These are phyloP conservation scores for Eristalis arbustorum DNA, from an alignment of 2,888 invertebrate genomes.

Conservation along the genomic window DNA sequence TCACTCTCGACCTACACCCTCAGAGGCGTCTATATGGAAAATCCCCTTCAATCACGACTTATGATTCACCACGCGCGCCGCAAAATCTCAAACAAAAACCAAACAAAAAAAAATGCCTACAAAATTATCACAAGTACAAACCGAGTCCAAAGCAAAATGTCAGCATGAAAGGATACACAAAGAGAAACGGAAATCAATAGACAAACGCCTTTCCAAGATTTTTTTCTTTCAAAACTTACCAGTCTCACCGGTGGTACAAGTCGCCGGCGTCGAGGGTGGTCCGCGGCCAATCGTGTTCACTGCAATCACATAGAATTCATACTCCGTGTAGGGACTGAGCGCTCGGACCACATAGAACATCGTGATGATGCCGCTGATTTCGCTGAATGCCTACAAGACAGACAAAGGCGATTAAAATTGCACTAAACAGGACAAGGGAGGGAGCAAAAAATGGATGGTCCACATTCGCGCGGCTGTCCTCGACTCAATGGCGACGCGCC, in stretches of 20 bases:
- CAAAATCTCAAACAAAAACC: background rate
- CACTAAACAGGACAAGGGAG: slow-evolving; percentile 14
- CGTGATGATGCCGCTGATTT: slow-evolving; percentile 95
- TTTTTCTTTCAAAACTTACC: slow-evolving; percentile 83
- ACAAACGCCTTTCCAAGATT: slow-evolving; percentile 72
- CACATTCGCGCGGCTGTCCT: slow-evolving; percentile 17
- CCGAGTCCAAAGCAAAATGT: slow-evolving; percentile 37
- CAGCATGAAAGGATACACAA: slow-evolving; percentile 78
- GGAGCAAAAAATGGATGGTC: slow-evolving; percentile 5
- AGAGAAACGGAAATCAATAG: slow-evolving; percentile 73
- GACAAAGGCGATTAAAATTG: slow-evolving; percentile 8
- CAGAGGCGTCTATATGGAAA: too few species aligned
- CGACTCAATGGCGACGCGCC: background rate
- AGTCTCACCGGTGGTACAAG: slow-evolving; percentile 97
- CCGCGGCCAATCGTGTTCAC: slow-evolving; percentile 97
- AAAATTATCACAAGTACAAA: slow-evolving; percentile 67
- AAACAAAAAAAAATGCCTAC: slow-evolving; percentile 55
- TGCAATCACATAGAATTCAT: slow-evolving; percentile 97
- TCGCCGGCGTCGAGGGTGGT: slow-evolving; percentile 91
- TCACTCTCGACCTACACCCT: too few species aligned
- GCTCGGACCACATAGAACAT: slow-evolving; percentile 95
- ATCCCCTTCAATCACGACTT: background rate
- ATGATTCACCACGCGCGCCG: background rate
- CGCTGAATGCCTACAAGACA: slow-evolving; percentile 88
- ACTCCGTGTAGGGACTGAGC: slow-evolving; percentile 96